Base-by-base conservation (phyloP, 1,140 invertebrate species). In the Aricia agestis region DNA sequence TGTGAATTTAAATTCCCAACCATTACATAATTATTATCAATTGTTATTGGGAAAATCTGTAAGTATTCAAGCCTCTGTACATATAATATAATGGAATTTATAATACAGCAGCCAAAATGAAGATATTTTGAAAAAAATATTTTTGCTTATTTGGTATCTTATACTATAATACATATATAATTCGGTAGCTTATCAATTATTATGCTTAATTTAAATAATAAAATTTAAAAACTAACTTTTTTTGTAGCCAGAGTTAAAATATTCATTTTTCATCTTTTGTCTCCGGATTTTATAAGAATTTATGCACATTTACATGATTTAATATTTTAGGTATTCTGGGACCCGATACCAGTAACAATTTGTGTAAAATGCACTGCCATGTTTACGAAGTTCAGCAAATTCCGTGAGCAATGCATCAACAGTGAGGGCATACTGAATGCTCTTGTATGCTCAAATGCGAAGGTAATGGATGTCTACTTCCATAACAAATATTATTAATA, bases 41-140 rank as follows among this genome's bases (percentile, higher is more conserved):
- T 18, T 79, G 18, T 74, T 87, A 68, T 79, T 82, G 69, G 86
- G 82, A 67, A 76, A 75, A 18, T 78, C 80, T 75, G 86, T 89
- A 78, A 83, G 84, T 85, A 71, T 52, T 9, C 5, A 36, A 61
- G 25, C 13, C 17, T 66, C 11, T 31, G 32, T 68, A 15, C 25
- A 9, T 59, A 19, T 70, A 31, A 36, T 52, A 66, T 15, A 32
- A n/a, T 25, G 3, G 25, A 25, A 25, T 25, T 25, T 3, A 25
- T 25, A 25, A 25, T 25, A 25, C 25, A 25, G 25, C 25, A 25
- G 25, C 25, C 25, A 25, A 25, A 2, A 25, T 25, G 25, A 25
- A n/a, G n/a, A 25, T 25, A 25, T 25, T 3, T 25, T 25, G 25
- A 25, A 25, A 25, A 25, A 2, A 25, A 2, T 2, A 25, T 25